phyloP scores from a whole-genome alignment of 2,888 invertebrate genomes.

The Chloroclystis v-ata region DNA sequence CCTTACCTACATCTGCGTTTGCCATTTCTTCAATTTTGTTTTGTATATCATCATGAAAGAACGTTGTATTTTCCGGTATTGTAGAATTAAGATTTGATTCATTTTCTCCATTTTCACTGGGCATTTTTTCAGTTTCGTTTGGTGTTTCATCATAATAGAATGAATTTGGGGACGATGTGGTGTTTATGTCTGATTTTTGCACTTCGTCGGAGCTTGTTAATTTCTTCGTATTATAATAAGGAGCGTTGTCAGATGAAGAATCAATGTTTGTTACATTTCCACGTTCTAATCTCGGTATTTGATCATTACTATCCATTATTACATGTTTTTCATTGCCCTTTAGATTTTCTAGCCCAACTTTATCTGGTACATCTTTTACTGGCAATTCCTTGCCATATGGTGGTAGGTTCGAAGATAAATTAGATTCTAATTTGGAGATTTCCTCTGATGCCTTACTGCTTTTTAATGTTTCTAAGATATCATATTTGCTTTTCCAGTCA shows the following conservation, averaged over 20 bases:
- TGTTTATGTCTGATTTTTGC: too few relatives aligned
- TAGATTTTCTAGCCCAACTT: slow-evolving; percentile 11
- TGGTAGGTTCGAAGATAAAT: slow-evolving; percentile 10
- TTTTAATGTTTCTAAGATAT: slow-evolving; percentile 60
- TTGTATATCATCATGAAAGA: too few relatives aligned
- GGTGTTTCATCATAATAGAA: slow-evolving; percentile 4
- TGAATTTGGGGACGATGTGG: background rate
- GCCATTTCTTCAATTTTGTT: too few relatives aligned
- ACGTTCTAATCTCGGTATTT: slow-evolving; percentile 11
- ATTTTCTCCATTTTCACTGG: too few relatives aligned
- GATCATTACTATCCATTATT: slow-evolving; percentile 9
- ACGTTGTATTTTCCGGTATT: too few relatives aligned
- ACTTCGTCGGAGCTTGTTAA: too few relatives aligned
- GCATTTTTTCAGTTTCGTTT: too few relatives aligned
- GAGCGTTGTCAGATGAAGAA: background rate
- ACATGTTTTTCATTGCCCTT: slow-evolving; percentile 12
- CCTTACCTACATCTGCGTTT: too few relatives aligned
- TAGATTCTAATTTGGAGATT: slow-evolving; percentile 4
- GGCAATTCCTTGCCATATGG: slow-evolving; percentile 34
- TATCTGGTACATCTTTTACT: slow-evolving; percentile 35
- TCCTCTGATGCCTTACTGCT: slow-evolving; percentile 39
- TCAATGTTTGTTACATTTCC: background rate
- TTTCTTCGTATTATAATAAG: too few relatives aligned
- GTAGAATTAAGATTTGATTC: too few relatives aligned
- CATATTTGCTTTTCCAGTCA: slow-evolving; percentile 70